A percentile compares a stretch with the other conserved stretches of the same genome.
Conservation (phyloP, 37 sponge, comb jelly and placozoan genomes). For the Chondrilla cf. caribensis region DNA sequence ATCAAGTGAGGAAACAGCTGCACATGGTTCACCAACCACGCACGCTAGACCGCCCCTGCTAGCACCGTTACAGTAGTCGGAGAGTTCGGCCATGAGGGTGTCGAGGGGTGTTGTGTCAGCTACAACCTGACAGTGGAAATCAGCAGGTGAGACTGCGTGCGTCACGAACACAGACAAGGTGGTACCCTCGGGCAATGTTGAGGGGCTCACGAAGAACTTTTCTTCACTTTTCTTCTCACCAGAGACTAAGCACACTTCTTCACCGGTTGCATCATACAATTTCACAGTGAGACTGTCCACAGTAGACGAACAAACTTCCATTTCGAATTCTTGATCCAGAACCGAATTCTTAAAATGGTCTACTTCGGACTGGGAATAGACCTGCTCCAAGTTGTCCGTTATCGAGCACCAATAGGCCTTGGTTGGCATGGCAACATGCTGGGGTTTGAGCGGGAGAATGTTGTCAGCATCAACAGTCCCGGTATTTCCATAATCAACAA, state of each 20-base stretch:
- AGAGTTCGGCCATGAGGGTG: slow-evolving; percentile 51
- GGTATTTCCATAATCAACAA: slow-evolving; percentile 78
- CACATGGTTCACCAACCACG: slow-evolving; percentile 50
- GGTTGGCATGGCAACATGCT: slow-evolving; percentile 27
- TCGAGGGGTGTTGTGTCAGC: slow-evolving; percentile 35
- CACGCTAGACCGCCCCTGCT: neutral
- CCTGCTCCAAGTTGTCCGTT: neutral
- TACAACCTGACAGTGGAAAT: slow-evolving; percentile 55
- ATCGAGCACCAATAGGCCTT: slow-evolving; percentile 49
- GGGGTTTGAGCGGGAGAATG: slow-evolving; percentile 17
- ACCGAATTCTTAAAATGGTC: slow-evolving; percentile 28
- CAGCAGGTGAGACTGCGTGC: slow-evolving; percentile 35
- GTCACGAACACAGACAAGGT: slow-evolving; percentile 47
- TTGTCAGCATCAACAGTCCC: slow-evolving; percentile 26
- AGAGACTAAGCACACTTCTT: neutral
- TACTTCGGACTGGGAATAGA: slow-evolving; percentile 15
- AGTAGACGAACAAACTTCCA: slow-evolving; percentile 10
- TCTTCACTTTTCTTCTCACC: neutral
- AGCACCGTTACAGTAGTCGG: slow-evolving; percentile 43
- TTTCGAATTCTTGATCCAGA: slow-evolving; percentile 11
- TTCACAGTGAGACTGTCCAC: slow-evolving; percentile 26
- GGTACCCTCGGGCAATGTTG: neutral
- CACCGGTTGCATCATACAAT: neutral
- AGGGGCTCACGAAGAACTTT: neutral
- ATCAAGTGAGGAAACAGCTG: slow-evolving; percentile 47